Conservation (phyloP, 2,797 vertebrate species). For the Eulemur albifrons region DNA sequence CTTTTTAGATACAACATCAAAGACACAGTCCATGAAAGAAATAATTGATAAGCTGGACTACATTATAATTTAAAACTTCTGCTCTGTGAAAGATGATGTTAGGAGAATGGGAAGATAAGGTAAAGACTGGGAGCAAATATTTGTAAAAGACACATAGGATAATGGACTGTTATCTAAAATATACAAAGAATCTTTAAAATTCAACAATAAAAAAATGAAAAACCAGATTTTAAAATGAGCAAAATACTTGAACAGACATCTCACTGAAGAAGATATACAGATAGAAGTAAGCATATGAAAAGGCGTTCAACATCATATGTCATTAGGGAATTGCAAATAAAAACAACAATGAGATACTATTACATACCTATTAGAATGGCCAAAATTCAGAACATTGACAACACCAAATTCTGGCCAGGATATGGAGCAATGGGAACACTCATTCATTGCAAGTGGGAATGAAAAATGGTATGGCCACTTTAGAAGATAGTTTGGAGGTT, state of each 20-base stretch:
- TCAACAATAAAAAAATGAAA: neutral
- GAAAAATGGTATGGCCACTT: neutral
- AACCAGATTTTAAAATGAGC: neutral
- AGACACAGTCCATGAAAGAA: neutral
- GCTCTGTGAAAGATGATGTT: neutral
- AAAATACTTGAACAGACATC: neutral
- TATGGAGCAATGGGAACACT: neutral
- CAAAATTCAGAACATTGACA: neutral
- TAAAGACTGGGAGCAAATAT: neutral
- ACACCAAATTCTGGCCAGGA: neutral
- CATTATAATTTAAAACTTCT: neutral
- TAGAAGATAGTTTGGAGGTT: neutral
- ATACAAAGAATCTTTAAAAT: neutral
- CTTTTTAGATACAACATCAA: neutral
- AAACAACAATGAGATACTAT: neutral
- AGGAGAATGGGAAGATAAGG: neutral
- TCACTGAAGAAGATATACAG: neutral
- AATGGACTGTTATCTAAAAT: neutral
- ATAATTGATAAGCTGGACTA: neutral
- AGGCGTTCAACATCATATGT: neutral
- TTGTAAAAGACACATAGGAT: neutral
- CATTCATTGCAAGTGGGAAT: neutral
- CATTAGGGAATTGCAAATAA: neutral
- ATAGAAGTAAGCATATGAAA: neutral
- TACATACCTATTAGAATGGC: neutral